A percentile compares a stretch with the other conserved stretches of the same genome.
These are phyloP conservation scores for Heptranchias perlo DNA, from an alignment of 2,113 vertebrate species.

Conservation along the genomic window DNA sequence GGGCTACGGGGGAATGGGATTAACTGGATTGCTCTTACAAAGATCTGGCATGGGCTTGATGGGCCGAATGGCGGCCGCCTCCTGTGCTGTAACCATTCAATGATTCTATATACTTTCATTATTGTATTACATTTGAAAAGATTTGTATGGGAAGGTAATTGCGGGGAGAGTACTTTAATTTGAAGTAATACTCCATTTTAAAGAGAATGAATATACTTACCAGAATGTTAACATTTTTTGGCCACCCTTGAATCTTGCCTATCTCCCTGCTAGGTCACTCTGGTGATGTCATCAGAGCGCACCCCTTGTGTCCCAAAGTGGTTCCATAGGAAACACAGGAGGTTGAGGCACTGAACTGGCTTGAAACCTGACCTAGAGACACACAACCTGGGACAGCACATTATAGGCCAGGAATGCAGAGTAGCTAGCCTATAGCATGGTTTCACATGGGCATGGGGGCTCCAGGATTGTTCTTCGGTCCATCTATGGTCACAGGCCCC, in stretches of 20 bases:
- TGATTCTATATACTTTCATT: not conserved
- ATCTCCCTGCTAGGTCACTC: not conserved
- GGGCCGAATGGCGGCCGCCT: too few species aligned
- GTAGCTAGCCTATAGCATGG: not conserved
- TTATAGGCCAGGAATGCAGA: not conserved
- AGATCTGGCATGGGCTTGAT: too few species aligned
- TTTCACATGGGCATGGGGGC: not conserved
- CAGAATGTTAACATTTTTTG: not conserved
- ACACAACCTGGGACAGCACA: not conserved
- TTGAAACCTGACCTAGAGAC: not conserved
- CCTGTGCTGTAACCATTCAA: too few species aligned
- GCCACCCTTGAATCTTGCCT: not conserved
- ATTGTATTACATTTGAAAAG: not conserved
- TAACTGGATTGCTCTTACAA: too few species aligned
- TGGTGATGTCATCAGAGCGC: not conserved
- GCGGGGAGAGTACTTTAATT: not conserved
- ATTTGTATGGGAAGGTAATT: not conserved
- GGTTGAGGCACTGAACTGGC: not conserved
- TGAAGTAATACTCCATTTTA: not conserved
- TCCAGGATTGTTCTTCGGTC: not conserved
- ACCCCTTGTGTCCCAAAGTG: not conserved
- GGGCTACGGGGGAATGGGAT: too few species aligned
- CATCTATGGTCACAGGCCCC: not conserved
- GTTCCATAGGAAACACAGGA: not conserved
- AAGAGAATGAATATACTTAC: not conserved